phyloP scores from a whole-genome alignment of 2,888 invertebrate species.

The Cloeon dipterum region DNA sequence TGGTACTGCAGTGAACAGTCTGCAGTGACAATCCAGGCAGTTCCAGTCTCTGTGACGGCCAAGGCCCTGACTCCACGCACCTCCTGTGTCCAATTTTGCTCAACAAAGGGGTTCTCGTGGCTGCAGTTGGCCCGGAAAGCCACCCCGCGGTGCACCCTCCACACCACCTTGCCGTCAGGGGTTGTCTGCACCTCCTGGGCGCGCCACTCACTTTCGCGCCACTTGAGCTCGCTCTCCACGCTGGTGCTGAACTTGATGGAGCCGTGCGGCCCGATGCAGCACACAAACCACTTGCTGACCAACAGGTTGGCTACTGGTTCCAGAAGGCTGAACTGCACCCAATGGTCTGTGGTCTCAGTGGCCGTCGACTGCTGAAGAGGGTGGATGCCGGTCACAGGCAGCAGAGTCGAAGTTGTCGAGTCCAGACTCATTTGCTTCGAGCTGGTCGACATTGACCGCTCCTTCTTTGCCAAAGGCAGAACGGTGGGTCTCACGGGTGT shows the following conservation, averaged over 20 bases:
- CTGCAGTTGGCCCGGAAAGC: background rate
- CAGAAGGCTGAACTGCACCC: background rate
- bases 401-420: background rate
- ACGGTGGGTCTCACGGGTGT: too few species aligned
- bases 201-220: constrained; percentile 1
- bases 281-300: background rate
- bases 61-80: background rate
- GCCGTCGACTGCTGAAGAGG: background rate
- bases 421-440: background rate
- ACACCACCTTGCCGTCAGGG: background rate
- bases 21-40: background rate
- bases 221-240: background rate
- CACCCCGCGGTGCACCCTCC: constrained; percentile 1
- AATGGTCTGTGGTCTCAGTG: background rate
- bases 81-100: background rate
- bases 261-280: background rate
- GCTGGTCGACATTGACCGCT: background rate
- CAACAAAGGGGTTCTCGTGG: background rate
- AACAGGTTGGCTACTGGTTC: background rate
- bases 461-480: too few species aligned
- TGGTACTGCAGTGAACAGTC: constrained; percentile 1
- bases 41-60: background rate
- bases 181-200: background rate
- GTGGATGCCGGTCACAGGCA: background rate
- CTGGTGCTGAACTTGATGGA: background rate